These are phyloP conservation scores for Psophia crepitans DNA, from an alignment of 2,113 vertebrate genomes.

Conservation along the genomic window DNA sequence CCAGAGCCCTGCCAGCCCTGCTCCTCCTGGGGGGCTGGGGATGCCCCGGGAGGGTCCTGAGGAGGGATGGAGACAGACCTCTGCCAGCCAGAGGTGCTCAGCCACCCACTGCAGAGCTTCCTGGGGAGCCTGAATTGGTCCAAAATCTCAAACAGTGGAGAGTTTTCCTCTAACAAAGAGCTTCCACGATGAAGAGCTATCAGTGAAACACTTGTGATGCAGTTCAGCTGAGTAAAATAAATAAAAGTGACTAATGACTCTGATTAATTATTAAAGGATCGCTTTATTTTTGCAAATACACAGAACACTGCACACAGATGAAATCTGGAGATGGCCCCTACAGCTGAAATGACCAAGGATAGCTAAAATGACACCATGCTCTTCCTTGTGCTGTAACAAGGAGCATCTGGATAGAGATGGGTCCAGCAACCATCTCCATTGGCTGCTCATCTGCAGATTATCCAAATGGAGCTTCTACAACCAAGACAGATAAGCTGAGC, in stretches of 20 bases:
- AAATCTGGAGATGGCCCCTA: not conserved
- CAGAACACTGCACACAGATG: not conserved
- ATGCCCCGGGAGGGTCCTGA: not conserved
- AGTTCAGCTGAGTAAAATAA: conserved; percentile 49
- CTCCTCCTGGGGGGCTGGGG: not conserved
- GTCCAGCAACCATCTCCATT: not conserved
- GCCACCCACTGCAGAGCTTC: not conserved
- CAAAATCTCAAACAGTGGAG: not conserved
- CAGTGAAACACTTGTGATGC: conserved; percentile 21
- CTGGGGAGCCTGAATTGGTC: not conserved
- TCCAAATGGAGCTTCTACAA: not conserved
- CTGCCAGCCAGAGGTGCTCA: not conserved
- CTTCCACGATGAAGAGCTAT: not conserved
- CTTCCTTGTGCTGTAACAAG: not conserved
- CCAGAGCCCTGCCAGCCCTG: not conserved
- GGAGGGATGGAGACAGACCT: not conserved
- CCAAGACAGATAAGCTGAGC: not conserved
- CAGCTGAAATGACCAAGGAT: not conserved
- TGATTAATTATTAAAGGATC: conserved; percentile 53
- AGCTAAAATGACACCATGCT: not conserved
- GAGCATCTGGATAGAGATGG: not conserved
- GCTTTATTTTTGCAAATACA: not conserved
- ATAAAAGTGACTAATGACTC: conserved; percentile 35
- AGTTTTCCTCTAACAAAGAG: not conserved
- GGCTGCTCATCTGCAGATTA: not conserved